Evolutionary conservation across 1,140 invertebrate species (phyloP).

Genomic region (Hypsibius dujardini): DNA sequence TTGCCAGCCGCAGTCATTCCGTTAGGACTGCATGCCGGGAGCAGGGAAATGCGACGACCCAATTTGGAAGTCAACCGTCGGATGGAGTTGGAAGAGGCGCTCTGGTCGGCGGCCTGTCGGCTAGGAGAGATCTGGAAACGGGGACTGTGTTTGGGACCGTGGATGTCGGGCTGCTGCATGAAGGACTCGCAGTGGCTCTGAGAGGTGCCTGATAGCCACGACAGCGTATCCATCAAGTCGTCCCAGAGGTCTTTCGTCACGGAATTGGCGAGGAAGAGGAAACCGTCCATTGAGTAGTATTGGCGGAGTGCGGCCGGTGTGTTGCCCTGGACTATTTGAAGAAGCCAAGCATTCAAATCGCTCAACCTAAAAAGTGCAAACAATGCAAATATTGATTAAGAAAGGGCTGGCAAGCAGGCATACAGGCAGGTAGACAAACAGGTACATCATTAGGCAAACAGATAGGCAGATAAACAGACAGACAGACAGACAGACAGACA

Average conservation of each 20-base stretch:
- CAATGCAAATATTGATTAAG: neutral
- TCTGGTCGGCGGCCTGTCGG: neutral
- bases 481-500: no score
- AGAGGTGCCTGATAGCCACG: neutral
- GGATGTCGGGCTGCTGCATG: neutral
- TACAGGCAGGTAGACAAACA: no score
- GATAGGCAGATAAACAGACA: no score
- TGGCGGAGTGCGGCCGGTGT: neutral
- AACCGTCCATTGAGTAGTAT: slow-evolving; percentile 1
- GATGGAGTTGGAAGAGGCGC: slow-evolving; percentile 4
- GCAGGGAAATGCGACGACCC: neutral
- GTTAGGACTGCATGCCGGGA: neutral
- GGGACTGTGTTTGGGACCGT: neutral
- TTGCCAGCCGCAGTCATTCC: neutral
- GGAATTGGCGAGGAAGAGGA: neutral
- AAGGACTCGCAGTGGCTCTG: neutral
- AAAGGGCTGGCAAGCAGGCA: no score
- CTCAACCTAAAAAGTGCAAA: neutral
- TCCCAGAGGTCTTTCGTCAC: slow-evolving; percentile 5
- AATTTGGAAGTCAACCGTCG: neutral
- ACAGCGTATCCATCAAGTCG: slow-evolving; percentile 1
- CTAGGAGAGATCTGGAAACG: neutral
- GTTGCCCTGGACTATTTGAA: neutral
- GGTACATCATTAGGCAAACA: no score
- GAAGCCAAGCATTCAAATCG: neutral